Conservation (phyloP, 2,113 vertebrate species). For the Aythya baeri region DNA sequence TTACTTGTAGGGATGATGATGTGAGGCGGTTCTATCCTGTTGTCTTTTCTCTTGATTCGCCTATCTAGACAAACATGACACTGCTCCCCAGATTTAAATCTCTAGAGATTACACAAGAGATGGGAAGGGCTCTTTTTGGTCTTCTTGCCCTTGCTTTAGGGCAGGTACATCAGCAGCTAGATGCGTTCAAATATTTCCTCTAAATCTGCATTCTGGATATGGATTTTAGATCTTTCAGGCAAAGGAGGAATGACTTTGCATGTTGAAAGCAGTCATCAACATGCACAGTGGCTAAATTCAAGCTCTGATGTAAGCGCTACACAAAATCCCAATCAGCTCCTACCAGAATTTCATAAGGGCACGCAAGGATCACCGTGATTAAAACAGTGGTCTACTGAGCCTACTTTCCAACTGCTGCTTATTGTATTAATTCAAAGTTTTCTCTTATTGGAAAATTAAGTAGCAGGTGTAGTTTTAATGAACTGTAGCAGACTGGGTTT, state of each 20-base stretch:
- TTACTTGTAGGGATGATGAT: not conserved
- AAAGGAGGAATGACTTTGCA: not conserved
- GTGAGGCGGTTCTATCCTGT: not conserved
- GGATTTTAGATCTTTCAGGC: not conserved
- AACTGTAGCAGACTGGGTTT: conserved; percentile 74
- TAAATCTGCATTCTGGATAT: not conserved
- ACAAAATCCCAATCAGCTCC: not conserved
- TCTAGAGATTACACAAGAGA: not conserved
- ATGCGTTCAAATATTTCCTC: not conserved
- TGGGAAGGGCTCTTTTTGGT: not conserved
- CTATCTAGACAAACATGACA: not conserved
- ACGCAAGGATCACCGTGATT: not conserved
- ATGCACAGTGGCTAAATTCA: not conserved
- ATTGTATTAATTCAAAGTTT: conserved; percentile 70
- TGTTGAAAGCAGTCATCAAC: not conserved
- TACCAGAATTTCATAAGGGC: not conserved
- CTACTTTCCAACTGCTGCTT: conserved; percentile 12
- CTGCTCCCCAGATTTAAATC: not conserved
- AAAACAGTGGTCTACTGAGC: conserved; percentile 2
- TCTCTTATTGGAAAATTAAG: conserved; percentile 71
- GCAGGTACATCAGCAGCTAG: not conserved
- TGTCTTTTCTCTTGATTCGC: not conserved
- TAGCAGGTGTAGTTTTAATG: conserved; percentile 82
- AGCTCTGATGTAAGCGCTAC: not conserved
- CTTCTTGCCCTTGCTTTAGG: not conserved